These are phyloP conservation scores for Tethya wilhelma DNA, from an alignment of 37 sponge, comb jelly and placozoan species.

Conservation along the genomic window DNA sequence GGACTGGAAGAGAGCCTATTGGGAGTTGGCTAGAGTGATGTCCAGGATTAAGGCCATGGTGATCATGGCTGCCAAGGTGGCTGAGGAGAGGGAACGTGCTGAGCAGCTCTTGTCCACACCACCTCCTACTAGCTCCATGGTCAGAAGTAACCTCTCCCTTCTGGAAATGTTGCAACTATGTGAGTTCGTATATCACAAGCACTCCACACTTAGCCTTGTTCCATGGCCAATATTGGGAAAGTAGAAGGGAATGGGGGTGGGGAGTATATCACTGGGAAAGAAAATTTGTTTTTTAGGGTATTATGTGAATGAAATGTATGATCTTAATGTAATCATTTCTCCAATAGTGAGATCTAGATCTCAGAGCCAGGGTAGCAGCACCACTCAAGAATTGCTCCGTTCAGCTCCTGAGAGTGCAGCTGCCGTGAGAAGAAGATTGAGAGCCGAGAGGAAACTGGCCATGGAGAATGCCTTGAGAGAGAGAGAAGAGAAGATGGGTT, in stretches of 20 bases:
- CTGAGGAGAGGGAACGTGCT: background rate
- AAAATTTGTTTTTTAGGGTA: too few species aligned
- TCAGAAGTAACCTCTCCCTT: constrained; percentile 29
- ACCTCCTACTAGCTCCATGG: background rate
- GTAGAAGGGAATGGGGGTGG: too few species aligned
- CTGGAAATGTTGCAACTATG: constrained; percentile 70
- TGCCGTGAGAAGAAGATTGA: constrained; percentile 31
- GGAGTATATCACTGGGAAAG: too few species aligned
- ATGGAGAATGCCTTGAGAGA: constrained; percentile 11
- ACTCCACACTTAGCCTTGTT: background rate
- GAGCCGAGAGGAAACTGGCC: constrained; percentile 52
- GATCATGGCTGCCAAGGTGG: constrained; percentile 35
- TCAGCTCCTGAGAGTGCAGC: constrained; percentile 79
- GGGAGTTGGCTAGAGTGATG: constrained; percentile 36
- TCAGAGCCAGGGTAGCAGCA: background rate
- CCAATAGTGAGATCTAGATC: constrained; percentile 10
- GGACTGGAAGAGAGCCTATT: constrained; percentile 79
- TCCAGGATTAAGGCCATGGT: constrained; percentile 53
- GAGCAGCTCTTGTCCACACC: background rate
- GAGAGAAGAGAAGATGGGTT: background rate
- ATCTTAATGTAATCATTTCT: too few species aligned
- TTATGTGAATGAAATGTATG: too few species aligned
- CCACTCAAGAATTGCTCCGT: constrained; percentile 47
- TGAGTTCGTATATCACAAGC: constrained; percentile 11
- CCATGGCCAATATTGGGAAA: too few species aligned